Base-by-base conservation (phyloP, 1,140 invertebrate species). In the Tribolium castaneum region DNA sequence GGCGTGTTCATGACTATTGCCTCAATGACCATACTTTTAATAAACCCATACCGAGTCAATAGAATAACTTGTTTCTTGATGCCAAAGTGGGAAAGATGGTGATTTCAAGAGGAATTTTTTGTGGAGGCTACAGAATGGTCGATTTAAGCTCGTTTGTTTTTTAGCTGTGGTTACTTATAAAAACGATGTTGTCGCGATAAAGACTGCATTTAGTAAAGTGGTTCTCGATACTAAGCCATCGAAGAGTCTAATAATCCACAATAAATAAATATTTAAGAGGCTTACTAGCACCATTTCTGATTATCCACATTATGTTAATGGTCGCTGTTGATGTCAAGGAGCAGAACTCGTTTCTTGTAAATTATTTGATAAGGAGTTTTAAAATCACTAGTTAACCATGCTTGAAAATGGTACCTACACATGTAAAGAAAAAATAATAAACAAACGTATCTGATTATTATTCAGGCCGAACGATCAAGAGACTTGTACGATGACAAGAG, bases 221-320 rank as follows among this genome's bases (percentile, higher is more conserved):
- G 19, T 2, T 13, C 22, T 6, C 22, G 56, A 62, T 62, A 62
- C 22, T 13, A 30, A 62, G 19, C 19, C 16, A 62, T 62, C 56
- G 9, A 22, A 13, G 14, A 19, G 12, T 30, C 56, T 30, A 10
- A 54, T 54, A 62, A 62, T 62, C 56, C 56, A 10, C 56, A 25
- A 62, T 62, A 62, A 62, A 62, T 62, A 62, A 62, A 30, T 19
- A 62, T 30, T 62, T 62, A 62, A 62, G 13, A 62, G 56, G 56
- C 56, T 62, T 62, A 62, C 9, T 22, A 12, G 16, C 56, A 62
- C 56, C 56, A 62, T 25, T 62, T 6, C 19, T 30, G 56, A 62
- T 62, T 30, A 25, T 62, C 56, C 14, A 3, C 56, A 62, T 62
- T 30, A 62, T 62, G 56, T 7, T 22, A 62, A 30, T 62, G 56